These are phyloP conservation scores for Prietella phreatophila DNA, from an alignment of 2,113 vertebrate genomes.

Conservation along the genomic window DNA sequence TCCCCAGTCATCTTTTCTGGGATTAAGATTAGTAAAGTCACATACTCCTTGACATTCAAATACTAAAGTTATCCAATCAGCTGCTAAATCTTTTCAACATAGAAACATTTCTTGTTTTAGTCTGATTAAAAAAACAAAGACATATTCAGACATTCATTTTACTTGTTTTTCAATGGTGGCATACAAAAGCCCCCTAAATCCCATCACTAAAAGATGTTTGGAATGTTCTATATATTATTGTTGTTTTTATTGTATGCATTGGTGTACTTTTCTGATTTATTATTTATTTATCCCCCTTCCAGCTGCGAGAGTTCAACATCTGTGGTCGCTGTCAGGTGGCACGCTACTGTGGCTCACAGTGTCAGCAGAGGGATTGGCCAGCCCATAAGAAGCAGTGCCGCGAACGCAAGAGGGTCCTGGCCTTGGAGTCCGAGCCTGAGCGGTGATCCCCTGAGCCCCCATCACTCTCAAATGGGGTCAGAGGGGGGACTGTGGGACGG, in stretches of 20 bases:
- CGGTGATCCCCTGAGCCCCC: slow-evolving; percentile 74
- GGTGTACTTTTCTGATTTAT: not conserved
- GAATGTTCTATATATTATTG: no score
- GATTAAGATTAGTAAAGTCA: not conserved
- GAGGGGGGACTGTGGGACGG: slow-evolving; percentile 52
- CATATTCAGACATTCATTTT: no score
- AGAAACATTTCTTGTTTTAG: not conserved
- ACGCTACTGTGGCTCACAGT: slow-evolving; percentile 95
- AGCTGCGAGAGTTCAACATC: slow-evolving; percentile 95
- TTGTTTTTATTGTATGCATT: not conserved
- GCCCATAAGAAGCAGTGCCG: slow-evolving; percentile 99
- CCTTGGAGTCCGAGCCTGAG: slow-evolving; percentile 90
- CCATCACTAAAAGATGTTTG: no score
- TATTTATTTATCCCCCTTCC: slow-evolving; percentile 30
- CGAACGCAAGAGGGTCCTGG: slow-evolving; percentile 88
- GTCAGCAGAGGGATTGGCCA: slow-evolving; percentile 98
- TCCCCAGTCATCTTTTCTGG: not conserved
- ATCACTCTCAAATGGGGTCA: slow-evolving; percentile 47
- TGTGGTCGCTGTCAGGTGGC: slow-evolving; percentile 97
- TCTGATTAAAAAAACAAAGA: not conserved
- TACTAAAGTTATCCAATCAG: not conserved
- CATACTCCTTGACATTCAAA: not conserved
- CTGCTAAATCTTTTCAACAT: not conserved
- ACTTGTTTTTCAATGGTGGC: no score
- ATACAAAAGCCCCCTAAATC: no score